These are phyloP conservation scores for Bhutanitis thaidina DNA, from an alignment of 2,888 invertebrate species.

Conservation along the genomic window DNA sequence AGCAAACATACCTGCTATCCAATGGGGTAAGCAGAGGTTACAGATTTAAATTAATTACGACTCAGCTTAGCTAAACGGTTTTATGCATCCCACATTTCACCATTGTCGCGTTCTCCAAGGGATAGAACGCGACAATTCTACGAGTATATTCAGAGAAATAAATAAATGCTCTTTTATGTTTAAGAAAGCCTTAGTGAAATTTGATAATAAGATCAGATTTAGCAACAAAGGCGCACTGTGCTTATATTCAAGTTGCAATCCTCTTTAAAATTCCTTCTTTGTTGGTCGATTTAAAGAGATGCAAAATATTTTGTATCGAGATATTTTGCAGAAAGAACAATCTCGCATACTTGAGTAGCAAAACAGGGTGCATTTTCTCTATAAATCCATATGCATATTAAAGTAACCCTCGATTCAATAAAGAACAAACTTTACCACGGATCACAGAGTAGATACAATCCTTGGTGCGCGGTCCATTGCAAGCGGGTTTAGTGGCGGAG, in stretches of 20 bases:
- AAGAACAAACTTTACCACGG: slow-evolving; percentile 1
- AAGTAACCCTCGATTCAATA: slow-evolving; percentile 6
- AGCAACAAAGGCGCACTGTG: slow-evolving; percentile 1
- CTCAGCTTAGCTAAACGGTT: too few species aligned
- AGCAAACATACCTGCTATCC: too few species aligned
- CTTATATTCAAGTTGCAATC: slow-evolving; percentile 10
- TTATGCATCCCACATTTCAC: too few species aligned
- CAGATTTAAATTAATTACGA: too few species aligned
- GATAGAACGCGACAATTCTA: too few species aligned
- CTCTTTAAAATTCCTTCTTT: slow-evolving; percentile 9
- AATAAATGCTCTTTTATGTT: too few species aligned
- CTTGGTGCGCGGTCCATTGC: background rate
- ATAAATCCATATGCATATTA: slow-evolving; percentile 11
- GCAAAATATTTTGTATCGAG: slow-evolving; percentile 14
- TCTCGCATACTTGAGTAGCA: slow-evolving; percentile 3
- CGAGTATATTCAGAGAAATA: too few species aligned
- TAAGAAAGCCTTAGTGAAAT: too few species aligned
- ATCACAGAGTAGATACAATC: background rate
- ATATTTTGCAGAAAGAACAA: slow-evolving; percentile 7
- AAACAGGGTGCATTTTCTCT: slow-evolving; percentile 9
- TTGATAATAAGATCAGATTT: background rate
- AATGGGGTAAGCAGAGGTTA: too few species aligned
- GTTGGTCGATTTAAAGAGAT: slow-evolving; percentile 8
- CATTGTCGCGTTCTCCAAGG: too few species aligned
- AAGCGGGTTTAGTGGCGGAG: background rate